Percentiles rank a stretch among this genome's conserved stretches.
phyloP scores from a whole-genome alignment of 1,140 invertebrate genomes.

The Danaus plexippus region DNA sequence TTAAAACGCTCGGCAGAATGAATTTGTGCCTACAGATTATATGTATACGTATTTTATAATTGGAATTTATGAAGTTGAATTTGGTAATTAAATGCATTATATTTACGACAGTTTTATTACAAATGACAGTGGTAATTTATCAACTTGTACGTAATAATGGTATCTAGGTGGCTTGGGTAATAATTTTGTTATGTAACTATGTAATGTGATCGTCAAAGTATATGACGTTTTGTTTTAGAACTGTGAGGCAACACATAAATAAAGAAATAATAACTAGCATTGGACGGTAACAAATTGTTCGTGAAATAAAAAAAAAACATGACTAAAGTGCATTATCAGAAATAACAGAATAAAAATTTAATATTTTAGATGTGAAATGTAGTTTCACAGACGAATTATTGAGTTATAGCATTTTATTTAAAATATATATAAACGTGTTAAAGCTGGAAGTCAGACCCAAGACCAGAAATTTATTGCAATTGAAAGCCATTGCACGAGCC shows the following conservation, averaged over 20 bases:
- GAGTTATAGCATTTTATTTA: too few relatives aligned
- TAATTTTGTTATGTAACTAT: conserved; percentile 21
- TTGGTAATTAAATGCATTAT: conserved; percentile 15
- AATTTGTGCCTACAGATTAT: conserved; percentile 19
- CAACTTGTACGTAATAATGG: conserved; percentile 2
- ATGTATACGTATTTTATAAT: conserved; percentile 15
- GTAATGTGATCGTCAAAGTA: conserved; percentile 18
- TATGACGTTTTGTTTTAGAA: conserved; percentile 12
- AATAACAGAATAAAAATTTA: too few relatives aligned
- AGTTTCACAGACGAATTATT: too few relatives aligned
- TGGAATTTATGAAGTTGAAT: conserved; percentile 15
- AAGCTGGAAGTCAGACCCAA: too few relatives aligned
- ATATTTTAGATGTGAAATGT: too few relatives aligned
- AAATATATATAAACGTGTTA: too few relatives aligned
- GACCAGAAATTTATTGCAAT: conserved; percentile 14
- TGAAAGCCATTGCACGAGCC: conserved; percentile 18
- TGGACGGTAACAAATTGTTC: conserved; percentile 5
- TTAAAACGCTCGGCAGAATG: conserved; percentile 40
- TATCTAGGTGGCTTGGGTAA: conserved; percentile 14
- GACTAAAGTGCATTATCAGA: neutral
- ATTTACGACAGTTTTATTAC: conserved; percentile 24
- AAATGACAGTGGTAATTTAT: conserved; percentile 17
- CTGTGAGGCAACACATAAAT: conserved; percentile 10
- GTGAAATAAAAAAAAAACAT: conserved; percentile 15
- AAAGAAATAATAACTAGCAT: neutral